Conservation (phyloP, 2,888 invertebrate species). For the Acrobasis repandana region DNA sequence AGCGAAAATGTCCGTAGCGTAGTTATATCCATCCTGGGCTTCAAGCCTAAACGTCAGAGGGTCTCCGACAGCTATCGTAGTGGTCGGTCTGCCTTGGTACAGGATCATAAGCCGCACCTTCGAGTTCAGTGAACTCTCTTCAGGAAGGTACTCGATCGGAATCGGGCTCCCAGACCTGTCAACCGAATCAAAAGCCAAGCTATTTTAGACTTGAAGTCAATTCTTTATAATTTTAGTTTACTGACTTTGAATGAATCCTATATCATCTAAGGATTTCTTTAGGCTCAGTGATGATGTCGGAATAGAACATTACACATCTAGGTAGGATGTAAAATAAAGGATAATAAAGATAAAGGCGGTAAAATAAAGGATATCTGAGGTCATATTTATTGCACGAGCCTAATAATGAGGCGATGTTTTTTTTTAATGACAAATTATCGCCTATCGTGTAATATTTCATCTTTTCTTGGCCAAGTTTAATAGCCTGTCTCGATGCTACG, state of each 20-base stretch:
- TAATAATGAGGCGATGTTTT: too few species aligned
- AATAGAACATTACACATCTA: too few species aligned
- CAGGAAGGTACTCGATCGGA: conserved; percentile 95
- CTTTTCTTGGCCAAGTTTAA: too few species aligned
- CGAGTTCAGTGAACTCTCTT: conserved; percentile 94
- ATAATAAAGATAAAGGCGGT: too few species aligned
- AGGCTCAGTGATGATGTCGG: background rate
- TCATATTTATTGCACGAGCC: too few species aligned
- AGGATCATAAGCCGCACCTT: conserved; percentile 92
- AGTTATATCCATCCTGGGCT: conserved; percentile 94
- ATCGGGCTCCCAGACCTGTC: conserved; percentile 95
- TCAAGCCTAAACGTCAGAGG: conserved; percentile 94
- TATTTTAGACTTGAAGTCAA: conserved; percentile 69
- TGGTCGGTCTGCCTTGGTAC: conserved; percentile 95
- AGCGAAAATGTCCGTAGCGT: conserved; percentile 94
- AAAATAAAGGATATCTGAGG: too few species aligned
- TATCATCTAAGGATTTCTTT: background rate
- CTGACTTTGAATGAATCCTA: conserved; percentile 70
- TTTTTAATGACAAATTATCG: too few species aligned
- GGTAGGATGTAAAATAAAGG: too few species aligned
- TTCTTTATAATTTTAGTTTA: conserved; percentile 32
- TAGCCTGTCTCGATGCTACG: too few species aligned
- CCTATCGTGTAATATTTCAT: too few species aligned
- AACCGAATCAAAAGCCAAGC: conserved; percentile 72
- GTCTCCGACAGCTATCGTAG: conserved; percentile 96